These are phyloP conservation scores for Tetramorium parvispinum DNA, from an alignment of 1,140 invertebrate species.

Conservation along the genomic window DNA sequence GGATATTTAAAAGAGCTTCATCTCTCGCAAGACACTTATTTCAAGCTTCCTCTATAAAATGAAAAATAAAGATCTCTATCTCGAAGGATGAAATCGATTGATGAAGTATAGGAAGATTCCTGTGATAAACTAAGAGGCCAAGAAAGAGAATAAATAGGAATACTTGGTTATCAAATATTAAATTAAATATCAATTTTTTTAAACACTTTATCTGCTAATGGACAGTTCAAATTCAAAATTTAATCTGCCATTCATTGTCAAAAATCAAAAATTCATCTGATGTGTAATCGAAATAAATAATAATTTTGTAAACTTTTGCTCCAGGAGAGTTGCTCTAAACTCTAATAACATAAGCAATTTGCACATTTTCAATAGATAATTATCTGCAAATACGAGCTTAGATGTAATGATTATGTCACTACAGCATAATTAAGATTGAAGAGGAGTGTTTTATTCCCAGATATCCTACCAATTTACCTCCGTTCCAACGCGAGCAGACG, in stretches of 20 bases:
- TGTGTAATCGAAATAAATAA: neutral
- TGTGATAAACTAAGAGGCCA: neutral
- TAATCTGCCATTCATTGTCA: neutral
- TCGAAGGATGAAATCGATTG: neutral
- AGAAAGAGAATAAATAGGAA: neutral
- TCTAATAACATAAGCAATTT: neutral
- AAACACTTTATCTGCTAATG: neutral
- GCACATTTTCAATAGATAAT: neutral
- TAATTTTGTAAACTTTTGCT: neutral
- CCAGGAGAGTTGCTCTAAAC: neutral
- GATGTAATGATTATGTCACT: neutral
- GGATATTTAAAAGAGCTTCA: neutral
- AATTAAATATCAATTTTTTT: neutral
- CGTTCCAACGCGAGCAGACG: constrained; percentile 10
- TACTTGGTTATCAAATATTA: neutral
- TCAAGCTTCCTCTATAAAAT: neutral
- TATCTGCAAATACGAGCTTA: neutral
- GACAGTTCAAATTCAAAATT: neutral
- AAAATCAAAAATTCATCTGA: neutral
- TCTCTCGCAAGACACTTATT: neutral
- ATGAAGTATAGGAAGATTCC: neutral
- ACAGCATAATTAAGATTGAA: neutral
- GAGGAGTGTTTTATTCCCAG: neutral
- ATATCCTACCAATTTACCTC: neutral
- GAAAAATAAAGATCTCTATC: neutral